Base-by-base conservation (phyloP, 92 coral and sea anemone species). In the Porites lobata region DNA sequence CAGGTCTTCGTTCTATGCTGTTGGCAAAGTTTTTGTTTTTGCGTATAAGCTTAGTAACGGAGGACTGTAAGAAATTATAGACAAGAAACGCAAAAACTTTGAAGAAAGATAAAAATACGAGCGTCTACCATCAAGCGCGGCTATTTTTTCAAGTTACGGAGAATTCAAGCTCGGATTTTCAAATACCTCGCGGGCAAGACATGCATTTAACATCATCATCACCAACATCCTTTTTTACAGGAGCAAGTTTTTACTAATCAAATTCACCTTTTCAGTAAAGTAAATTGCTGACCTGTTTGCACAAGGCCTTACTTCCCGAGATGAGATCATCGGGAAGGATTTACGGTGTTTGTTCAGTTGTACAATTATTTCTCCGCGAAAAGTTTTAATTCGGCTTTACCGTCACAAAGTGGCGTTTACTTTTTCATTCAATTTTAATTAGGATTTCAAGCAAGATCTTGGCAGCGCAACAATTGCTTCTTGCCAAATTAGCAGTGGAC, bases 361-460 rank as follows among this genome's bases (percentile, higher is more conserved):
- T 63, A 56, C 75, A 66, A 50, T 19, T 68, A 63, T 64, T 79
- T 32, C n/a, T 65, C 38, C 72, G 29, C 6, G 72, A 47, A 65
- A 5, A 79, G 38, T 32, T 72, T 79, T 50, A 43, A 79, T 58
- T 80, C 75, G 67, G 75, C 17, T 68, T 53, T 53, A 14, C 65
- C 65, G 82, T 64, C 69, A 26, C 69, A 26, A 38, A 79, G 72
- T 63, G 85, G 52, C 50, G 66, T 81, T 81, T 81, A 29, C 32
- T 11, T 81, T 67, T 54, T 53, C 85, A 81, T 81, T 81, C 76
- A 81, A 81, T 51, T 53, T 69, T 81, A 81, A 81, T 81, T 67
- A 81, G 29, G 51, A 24, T 51, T 62, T 78, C 7, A 62, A 29
- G 43, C 8, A 29, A 62, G 66, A 13, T 67, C 52, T 68, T 69